These are phyloP conservation scores for Darevskia mixta DNA, from an alignment of 2,797 vertebrate genomes.

Conservation along the genomic window DNA sequence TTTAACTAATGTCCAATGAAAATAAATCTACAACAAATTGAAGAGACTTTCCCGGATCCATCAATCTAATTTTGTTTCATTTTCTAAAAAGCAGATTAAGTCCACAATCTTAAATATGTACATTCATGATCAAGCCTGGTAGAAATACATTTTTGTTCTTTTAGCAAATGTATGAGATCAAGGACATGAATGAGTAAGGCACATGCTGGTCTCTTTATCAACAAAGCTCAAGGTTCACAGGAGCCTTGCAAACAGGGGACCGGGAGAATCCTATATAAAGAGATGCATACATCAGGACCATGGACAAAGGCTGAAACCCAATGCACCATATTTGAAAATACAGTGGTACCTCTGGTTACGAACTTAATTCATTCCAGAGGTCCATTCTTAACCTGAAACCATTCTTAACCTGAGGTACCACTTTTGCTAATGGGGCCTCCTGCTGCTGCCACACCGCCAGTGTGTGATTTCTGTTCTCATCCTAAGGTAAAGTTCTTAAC, in stretches of 20 bases:
- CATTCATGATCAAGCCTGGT: neutral
- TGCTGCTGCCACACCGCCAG: fast-evolving
- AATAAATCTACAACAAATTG: neutral
- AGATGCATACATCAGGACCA: neutral
- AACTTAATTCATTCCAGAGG: too few species aligned
- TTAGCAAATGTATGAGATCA: neutral
- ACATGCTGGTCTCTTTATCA: neutral
- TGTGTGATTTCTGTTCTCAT: too few species aligned
- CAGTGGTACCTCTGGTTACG: too few species aligned
- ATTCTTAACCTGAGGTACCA: too few species aligned
- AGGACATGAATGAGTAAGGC: neutral
- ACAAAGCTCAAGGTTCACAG: neutral
- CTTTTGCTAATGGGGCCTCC: too few species aligned
- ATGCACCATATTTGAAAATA: neutral
- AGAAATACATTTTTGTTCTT: neutral
- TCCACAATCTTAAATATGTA: neutral
- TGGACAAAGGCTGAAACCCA: neutral
- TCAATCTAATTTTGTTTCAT: neutral
- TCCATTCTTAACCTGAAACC: too few species aligned
- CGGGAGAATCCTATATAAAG: neutral
- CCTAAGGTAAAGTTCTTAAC: too few species aligned
- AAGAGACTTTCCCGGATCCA: neutral
- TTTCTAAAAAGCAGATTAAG: constrained; percentile 34
- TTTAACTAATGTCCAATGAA: constrained; percentile 19
- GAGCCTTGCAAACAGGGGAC: neutral